Evolutionary conservation across 2,888 invertebrate genomes (phyloP), one percentile per base, ranked within the genome.

Genomic region (Dolichopus griseipennis): DNA sequence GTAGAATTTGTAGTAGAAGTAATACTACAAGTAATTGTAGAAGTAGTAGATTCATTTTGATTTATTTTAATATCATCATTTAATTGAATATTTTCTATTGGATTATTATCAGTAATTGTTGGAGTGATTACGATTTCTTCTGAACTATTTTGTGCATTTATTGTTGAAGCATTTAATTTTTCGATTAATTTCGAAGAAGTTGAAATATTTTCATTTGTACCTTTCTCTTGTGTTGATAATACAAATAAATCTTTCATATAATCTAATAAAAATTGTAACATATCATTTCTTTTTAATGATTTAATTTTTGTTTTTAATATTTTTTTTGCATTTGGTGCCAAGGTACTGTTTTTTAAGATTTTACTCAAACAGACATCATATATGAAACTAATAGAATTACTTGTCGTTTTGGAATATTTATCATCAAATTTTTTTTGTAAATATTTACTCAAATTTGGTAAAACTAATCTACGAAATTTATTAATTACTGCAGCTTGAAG

Each of bases 291-390:
- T 67, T 80, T 75, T 2, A 67, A 65, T 0, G 76, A 69, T 61
- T 76, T 79, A 0, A 80, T 70, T 43, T 79, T 79, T 61, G 76
- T 75, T 63, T 77, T 79, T 12, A 80, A 71, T 61, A 76, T 77
- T 10, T 75, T 75, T 37, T 78, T 75, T 64, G 78, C 74, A 4
- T 73, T 70, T 72, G 76, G 77, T 37, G 73, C 75, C 65, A 79
- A 12, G 12, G 15, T 64, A 6, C 33, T 68, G 10, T 65, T 67
- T 22, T 63, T 66, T 10, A 68, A 69, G 0, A 69, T 67, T 41
- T 70, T 68, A 37, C 68, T 72, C 15, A 71, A 70, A 61, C 79
- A 79, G 34, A 79, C 75, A 52, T 75, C 75, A 18, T 76, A 78
- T 22, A 80, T 78, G 66, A 77, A 80, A 63, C 75, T 74, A 27